Percentiles rank a stretch among this genome's conserved stretches.
Conservation (phyloP, 2,888 invertebrate genomes). For the Cheilosia soror region DNA sequence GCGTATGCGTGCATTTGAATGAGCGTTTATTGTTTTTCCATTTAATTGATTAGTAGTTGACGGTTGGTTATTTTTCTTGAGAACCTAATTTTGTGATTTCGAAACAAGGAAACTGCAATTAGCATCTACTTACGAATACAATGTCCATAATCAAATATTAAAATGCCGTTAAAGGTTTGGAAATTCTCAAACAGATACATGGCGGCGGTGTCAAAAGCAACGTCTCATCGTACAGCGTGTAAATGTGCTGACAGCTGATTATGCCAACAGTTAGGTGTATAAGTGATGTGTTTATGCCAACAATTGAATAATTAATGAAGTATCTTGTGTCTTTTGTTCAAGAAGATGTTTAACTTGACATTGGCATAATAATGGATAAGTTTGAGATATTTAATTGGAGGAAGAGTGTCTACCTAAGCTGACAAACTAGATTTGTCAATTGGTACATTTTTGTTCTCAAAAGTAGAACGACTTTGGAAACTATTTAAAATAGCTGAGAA, state of each 20-base stretch:
- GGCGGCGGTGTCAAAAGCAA: too few relatives aligned
- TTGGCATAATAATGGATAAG: too few relatives aligned
- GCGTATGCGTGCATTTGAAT: conserved; percentile 18
- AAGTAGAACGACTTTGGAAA: too few relatives aligned
- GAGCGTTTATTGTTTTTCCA: conserved; percentile 13
- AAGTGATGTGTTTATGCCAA: conserved; percentile 25
- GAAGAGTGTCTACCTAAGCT: too few relatives aligned
- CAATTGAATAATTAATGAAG: conserved; percentile 42
- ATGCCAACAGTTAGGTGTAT: conserved; percentile 34
- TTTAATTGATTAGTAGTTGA: conserved; percentile 48
- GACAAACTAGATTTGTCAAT: too few relatives aligned
- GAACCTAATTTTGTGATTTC: conserved; percentile 19
- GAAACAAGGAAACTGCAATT: conserved; percentile 54
- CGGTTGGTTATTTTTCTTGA: conserved; percentile 5
- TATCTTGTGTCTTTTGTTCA: not conserved
- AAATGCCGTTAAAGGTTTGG: conserved; percentile 44
- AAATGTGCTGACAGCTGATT: conserved; percentile 54
- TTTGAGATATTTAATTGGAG: too few relatives aligned
- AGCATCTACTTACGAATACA: conserved; percentile 62
- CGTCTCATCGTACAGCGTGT: conserved; percentile 13
- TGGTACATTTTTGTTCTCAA: too few relatives aligned
- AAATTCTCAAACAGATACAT: not conserved
- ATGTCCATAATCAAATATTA: conserved; percentile 55
- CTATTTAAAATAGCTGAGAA: too few relatives aligned
- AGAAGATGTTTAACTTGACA: too few relatives aligned